Conservation (phyloP, 1,140 invertebrate species). For the Elymnias hypermnestra region DNA sequence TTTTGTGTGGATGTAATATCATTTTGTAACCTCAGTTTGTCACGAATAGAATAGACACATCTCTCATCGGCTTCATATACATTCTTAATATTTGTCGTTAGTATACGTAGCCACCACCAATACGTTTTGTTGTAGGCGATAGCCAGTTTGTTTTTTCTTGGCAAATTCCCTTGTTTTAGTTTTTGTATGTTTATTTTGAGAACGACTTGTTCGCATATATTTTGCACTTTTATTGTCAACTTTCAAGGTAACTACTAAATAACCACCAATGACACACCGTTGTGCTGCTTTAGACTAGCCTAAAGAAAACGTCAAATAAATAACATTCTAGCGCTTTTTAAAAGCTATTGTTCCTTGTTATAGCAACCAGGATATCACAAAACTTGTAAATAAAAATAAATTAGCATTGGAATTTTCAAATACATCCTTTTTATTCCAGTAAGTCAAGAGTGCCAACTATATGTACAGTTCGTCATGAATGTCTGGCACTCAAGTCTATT, state of each 20-base stretch:
- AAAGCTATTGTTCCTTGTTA: no score
- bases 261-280: not conserved
- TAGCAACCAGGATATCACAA: no score
- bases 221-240: not conserved
- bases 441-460: no score
- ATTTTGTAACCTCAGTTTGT: not conserved
- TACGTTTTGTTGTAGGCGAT: constrained; percentile 3
- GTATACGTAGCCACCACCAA: constrained; percentile 9
- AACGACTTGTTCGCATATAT: constrained; percentile 8
- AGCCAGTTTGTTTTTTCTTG: constrained; percentile 45
- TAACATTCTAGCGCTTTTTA: no score
- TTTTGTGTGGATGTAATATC: no score
- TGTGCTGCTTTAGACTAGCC: no score
- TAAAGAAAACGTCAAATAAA: not conserved
- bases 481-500: constrained; percentile 39
- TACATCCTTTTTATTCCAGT: no score
- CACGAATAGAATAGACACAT: constrained; percentile 20
- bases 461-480: not conserved
- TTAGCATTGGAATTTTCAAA: no score
- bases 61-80: constrained; percentile 32
- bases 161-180: constrained; percentile 44
- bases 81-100: constrained; percentile 23
- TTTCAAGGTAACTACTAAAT: not conserved
- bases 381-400: no score
- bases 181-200: constrained; percentile 38